Base-by-base conservation (phyloP, 2,888 invertebrate genomes). In the Electrophaes corylata region DNA sequence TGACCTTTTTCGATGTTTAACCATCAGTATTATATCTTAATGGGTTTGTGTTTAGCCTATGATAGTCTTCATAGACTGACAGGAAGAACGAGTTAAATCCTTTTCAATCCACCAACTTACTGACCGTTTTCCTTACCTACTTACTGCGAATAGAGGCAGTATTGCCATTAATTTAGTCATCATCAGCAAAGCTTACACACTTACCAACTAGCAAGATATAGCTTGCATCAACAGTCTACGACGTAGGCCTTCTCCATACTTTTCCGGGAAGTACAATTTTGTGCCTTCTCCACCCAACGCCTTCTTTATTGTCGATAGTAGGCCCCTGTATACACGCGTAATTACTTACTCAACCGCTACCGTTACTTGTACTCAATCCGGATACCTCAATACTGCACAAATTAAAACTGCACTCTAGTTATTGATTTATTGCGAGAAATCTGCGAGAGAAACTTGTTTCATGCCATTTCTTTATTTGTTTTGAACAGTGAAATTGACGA, bases 321-420 rank as follows among this genome's bases (percentile, higher is more conserved):
- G 31, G 37, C 14, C 2, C 49, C 16, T 66, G 67, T 65, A 65
- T 66, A 61, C 62, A 64, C 50, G 60, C 51, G 60, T 66, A 68
- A 67, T 64, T 64, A 14, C 35, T 8, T 14, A 56, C 65, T 44
- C 57, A 62, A 41, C 65, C 62, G 64, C 66, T 70, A 64, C 71
- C 63, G 69, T 73, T 69, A 69, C 69, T 67, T 66, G 63, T 70
- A 60, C 71, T 69, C 64, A 64, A 66, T 49, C 67, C 69, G 14
- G 33, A 41, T 46, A 46, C 54, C 46, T 40, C 16, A 39, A 47
- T 55, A 33, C 43, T 33, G 44, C 56, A 40, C 47, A 47, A 47
- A 50, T 58, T 62, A 49, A 61, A 60, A 51, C 40, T 57, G 46
- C 39, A 53, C 55, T 53, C 49, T 45, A 55, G 33, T 31, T 62